Evolutionary conservation across 2,888 invertebrate genomes (phyloP).

Genomic region (Eristalis pertinax): DNA sequence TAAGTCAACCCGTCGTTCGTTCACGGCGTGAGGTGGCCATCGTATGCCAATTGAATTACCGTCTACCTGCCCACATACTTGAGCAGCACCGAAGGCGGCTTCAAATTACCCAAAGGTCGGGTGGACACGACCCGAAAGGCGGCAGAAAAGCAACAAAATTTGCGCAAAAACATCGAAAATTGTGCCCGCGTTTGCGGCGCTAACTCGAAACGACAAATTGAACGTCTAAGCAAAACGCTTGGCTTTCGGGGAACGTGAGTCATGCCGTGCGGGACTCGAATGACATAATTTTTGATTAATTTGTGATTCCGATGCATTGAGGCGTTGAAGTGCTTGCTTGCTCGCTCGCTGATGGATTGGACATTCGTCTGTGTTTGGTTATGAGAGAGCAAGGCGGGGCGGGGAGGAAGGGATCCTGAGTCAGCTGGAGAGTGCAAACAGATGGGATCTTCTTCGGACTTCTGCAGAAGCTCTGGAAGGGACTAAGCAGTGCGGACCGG

Average conservation of each 20-base stretch:
- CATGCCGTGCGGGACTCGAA: slow-evolving; percentile 17
- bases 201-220: slow-evolving; percentile 1
- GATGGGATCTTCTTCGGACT: no score
- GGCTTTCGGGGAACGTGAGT: no score
- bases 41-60: not conserved
- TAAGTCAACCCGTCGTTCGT: no score
- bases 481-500: no score
- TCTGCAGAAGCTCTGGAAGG: no score
- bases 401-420: no score
- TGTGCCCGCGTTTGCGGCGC: slow-evolving; percentile 34
- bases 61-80: not conserved
- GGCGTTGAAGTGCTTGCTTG: no score
- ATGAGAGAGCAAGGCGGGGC: no score
- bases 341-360: no score
- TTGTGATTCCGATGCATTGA: not conserved
- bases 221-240: slow-evolving; percentile 22
- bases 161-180: slow-evolving; percentile 29
- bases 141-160: not conserved
- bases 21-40: no score
- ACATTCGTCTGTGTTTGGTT: no score
- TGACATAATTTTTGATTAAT: slow-evolving; percentile 23
- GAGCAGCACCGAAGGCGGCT: not conserved
- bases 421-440: no score
- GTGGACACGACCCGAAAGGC: not conserved
- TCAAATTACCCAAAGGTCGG: not conserved